A percentile compares a stretch with the other conserved stretches of the same genome.
Evolutionary conservation across 2,113 vertebrate genomes (phyloP).

Genomic region (Rhinogobius similis): DNA sequence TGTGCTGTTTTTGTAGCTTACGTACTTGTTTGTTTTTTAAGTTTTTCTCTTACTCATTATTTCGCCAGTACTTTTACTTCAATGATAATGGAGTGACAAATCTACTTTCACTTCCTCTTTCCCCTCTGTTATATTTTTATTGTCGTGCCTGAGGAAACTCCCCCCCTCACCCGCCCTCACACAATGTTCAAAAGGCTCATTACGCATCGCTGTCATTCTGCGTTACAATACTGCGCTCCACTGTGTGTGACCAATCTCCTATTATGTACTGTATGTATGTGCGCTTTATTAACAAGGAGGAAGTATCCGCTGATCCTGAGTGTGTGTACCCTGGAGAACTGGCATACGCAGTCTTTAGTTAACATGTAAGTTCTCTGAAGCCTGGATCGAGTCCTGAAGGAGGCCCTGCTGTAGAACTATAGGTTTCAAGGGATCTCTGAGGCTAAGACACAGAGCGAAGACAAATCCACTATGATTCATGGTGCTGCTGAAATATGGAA

Average conservation of each 20-base stretch:
- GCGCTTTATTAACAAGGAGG: constrained; percentile 4
- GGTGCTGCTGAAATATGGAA: neutral
- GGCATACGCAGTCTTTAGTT: constrained; percentile 9
- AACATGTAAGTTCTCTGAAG: constrained; percentile 17
- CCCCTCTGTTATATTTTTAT: neutral
- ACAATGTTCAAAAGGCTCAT: constrained; percentile 55
- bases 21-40: too few relatives aligned
- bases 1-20: too few relatives aligned
- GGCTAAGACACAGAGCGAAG: neutral
- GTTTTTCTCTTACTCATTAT: too few relatives aligned
- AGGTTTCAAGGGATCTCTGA: constrained; percentile 16
- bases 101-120: neutral
- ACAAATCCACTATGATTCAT: constrained; percentile 12
- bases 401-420: constrained; percentile 22
- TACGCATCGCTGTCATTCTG: constrained; percentile 35
- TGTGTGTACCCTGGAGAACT: constrained; percentile 14
- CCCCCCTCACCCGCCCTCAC: neutral
- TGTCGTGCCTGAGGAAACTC: neutral
- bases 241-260: constrained; percentile 1
- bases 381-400: constrained; percentile 45
- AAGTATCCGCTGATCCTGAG: constrained; percentile 19
- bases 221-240: constrained; percentile 17
- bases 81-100: neutral
- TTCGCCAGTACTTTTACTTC: neutral
- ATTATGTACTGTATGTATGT: constrained; percentile 3